Conservation (phyloP, 2,797 vertebrate species). For the Scolopax bukidnonensis region DNA sequence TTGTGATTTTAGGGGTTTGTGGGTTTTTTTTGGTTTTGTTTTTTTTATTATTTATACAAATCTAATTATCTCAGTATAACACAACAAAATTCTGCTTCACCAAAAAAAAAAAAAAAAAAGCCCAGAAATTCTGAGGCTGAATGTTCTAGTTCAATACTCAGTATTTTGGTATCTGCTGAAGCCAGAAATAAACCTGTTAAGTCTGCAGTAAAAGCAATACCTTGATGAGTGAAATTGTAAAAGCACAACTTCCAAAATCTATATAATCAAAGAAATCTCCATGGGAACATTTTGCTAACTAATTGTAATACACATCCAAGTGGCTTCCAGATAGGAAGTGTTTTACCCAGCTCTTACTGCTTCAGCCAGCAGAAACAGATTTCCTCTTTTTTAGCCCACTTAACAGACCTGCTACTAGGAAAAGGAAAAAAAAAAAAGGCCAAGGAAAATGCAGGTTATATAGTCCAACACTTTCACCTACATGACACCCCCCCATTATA, state of each 20-base stretch:
- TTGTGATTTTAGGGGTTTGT: background rate
- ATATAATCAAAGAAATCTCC: background rate
- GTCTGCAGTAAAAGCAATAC: conserved; percentile 3
- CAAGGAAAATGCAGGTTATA: background rate
- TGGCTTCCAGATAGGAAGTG: background rate
- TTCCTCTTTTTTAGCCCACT: background rate
- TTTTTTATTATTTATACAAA: background rate
- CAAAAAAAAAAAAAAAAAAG: background rate
- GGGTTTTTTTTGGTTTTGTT: background rate
- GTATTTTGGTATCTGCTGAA: conserved; percentile 31
- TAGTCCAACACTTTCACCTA: background rate
- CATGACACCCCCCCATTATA: background rate
- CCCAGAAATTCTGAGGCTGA: background rate
- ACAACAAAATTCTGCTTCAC: background rate
- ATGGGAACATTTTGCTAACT: background rate
- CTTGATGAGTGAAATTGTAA: background rate
- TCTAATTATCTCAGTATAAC: background rate
- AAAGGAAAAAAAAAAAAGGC: background rate
- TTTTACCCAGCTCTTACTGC: background rate
- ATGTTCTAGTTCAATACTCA: background rate
- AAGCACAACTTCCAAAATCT: background rate
- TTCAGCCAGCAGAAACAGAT: background rate
- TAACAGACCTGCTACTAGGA: background rate
- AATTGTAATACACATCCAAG: background rate
- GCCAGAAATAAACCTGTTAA: conserved; percentile 56